phyloP scores from a whole-genome alignment of 1,140 invertebrate species.

The Tenebrio molitor region DNA sequence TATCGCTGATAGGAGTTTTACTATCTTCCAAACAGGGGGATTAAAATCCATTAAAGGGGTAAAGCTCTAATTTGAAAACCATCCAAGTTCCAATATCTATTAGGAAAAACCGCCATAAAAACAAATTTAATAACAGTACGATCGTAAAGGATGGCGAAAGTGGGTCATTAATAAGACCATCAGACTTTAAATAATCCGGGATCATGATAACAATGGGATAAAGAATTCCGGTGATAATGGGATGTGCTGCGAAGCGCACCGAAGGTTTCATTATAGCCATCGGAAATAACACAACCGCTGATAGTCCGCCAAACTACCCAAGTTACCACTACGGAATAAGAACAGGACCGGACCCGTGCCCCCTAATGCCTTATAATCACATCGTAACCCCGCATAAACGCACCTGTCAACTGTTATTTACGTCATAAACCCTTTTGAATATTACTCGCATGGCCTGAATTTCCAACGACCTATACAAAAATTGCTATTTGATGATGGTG shows the following conservation, averaged over 20 bases:
- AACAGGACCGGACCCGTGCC: conserved; percentile 5
- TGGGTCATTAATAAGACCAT: conserved; percentile 56
- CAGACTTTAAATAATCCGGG: conserved; percentile 55
- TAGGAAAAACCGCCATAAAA: conserved; percentile 48
- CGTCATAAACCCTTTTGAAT: conserved; percentile 32
- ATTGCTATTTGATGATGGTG: no score
- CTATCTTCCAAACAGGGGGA: not conserved
- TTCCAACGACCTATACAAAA: not conserved
- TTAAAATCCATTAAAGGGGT: not conserved
- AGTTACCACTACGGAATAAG: conserved; percentile 28
- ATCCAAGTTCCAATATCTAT: conserved; percentile 47
- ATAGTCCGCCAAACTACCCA: conserved; percentile 38
- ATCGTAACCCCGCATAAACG: conserved; percentile 37
- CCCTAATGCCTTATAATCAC: conserved; percentile 39
- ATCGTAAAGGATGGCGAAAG: conserved; percentile 48
- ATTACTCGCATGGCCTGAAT: conserved; percentile 12
- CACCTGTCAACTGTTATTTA: conserved; percentile 39
- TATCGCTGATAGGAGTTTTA: no score
- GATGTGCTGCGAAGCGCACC: conserved; percentile 50
- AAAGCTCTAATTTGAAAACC: conserved; percentile 41
- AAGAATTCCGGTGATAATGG: conserved; percentile 55
- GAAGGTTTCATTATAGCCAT: conserved; percentile 54
- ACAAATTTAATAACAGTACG: conserved; percentile 54
- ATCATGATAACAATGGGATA: conserved; percentile 53
- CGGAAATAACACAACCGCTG: conserved; percentile 47